Base-by-base conservation (phyloP, 2,113 vertebrate genomes). In the Guaruba guarouba region DNA sequence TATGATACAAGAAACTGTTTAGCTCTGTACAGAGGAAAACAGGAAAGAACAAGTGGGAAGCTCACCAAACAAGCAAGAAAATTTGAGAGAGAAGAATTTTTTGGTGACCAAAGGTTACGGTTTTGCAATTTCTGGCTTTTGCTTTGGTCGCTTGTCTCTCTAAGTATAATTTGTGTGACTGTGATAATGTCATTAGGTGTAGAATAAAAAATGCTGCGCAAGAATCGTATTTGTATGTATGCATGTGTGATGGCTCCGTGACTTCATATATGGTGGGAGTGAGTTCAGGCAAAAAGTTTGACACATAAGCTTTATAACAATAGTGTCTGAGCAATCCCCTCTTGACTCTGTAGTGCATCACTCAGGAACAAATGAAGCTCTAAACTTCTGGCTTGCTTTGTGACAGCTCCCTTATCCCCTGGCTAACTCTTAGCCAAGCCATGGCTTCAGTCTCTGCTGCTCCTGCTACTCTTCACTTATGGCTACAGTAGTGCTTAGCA, bases 251-350 rank as follows among this genome's bases (percentile, higher is more conserved):
- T 54, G 23, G 15, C 14, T 83, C 76, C 57, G 13, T 25, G n/a
- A 9, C 4, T 74, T 76, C 1, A 0, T 41, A 0, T 46, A 20
- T 8, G 2, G 28, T 52, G 49, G 23, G 23, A 54, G 7, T 17
- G 7, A 8, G 17, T 63, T 90, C n/a, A 48, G 46, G 15, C 5
- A 8, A 82, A 39, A 35, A 24, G 17, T 62, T 44, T 62, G 59
- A 77, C 3, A 8, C 0, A 0, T 33, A 13, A 55, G 1, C 27
- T 79, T 90, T 68, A 7, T 29, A 76, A 66, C 0, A 0, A 12
- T 3, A 7, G 2, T 17, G 11, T 64, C 52, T 54, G 49, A 82
- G 31, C 31, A 69, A 28, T 31, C 6, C 25, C 29, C 15, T 66
- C 0, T 0, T 7, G 2, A 2, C 12, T 12, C 24, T 44, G 22